Base-by-base conservation (phyloP, 92 coral and sea anemone genomes). In the Zoanthus sociatus region DNA sequence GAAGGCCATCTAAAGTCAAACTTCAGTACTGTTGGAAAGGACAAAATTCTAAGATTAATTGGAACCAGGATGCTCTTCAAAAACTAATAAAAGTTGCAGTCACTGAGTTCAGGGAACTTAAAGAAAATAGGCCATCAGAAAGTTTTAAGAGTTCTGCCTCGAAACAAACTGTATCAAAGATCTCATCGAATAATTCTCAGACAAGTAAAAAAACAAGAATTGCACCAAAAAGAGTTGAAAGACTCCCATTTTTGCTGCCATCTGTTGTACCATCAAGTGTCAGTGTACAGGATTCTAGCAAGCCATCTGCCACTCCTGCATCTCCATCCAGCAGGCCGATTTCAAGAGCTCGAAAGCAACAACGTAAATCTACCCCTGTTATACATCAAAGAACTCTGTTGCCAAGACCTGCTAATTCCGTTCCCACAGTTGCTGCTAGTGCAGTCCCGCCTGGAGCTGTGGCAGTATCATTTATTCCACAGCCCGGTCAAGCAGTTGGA, bases 401-500 rank as follows among this genome's bases (percentile, higher is more conserved):
- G 58, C 99, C 99, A 78, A 86, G 98, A 46, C 99, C 99, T 63
- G 87, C 84, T 14, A 44, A 86, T 37, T 48, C 76, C 63, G 85
- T 81, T 20, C 85, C 85, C 17, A 81, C 31, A 47, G 85, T 81
- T 81, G 88, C 89, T 9, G 91, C 87, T 1, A 90, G 77, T 74
- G 94, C 99, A 66, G 90, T 90, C 21, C 96, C 94, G 0, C 93
- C 94, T 42, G 98, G 95, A 12, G 94, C 96, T 10, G 95, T 93
- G n/a, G 96, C 98, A 42, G 93, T 91, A 67, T 90, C 98, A 3
- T 93, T 93, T 88, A 94, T 95, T 63, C 98, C 97, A 7, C 96
- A 96, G 50, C 98, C 99, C 17, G 94, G 92, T 10, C 96, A 95
- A 66, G 84, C 93, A 10, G 94, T 93, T 0, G 92, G 95, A 48